Base-by-base conservation (phyloP, 1,140 invertebrate genomes). In the Caerostris darwini region DNA sequence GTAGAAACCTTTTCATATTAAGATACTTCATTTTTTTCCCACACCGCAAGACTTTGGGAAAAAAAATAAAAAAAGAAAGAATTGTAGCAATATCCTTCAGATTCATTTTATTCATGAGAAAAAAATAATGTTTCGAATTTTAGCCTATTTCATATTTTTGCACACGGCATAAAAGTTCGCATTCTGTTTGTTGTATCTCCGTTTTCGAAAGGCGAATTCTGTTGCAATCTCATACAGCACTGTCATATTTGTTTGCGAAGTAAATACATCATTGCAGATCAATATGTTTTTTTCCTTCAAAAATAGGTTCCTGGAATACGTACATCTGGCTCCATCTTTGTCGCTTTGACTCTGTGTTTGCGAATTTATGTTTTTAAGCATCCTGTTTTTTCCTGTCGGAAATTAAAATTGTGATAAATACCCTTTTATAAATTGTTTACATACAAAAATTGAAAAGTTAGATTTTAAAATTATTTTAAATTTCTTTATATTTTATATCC, bases 261-360 rank as follows among this genome's bases (percentile, higher is more conserved):
- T 90, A 90, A 90, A 90, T 90, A 90, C 56, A 90, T 90, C 89
- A 90, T 57, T 81, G 14, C 54, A 69, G 64, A 81, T 77, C 69
- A 17, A 69, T 54, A 58, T 58, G n/a, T 71, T 8, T 56, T 54
- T 54, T 50, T 61, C 19, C 3, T 34, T 77, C 71, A 53, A 64
- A 64, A 77, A 34, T 77, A 77, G 50, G 34, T 53, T 50, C 7
- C 53, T 50, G 3, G 10, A 77, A 77, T 50, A 54, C 17, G n/a
- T 56, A 58, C 53, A 57, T 83, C 6, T 14, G 57, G 7, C 14
- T 53, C 7, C 34, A 17, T 64, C 61, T 64, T 17, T 53, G 71
- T 77, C 5, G 71, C 50, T 4, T 77, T 77, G 50, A 10, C 71
- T 50, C 53, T 77, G 8, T 14, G 10, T 77, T 77, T 77, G 34